Evolutionary conservation across 2,113 vertebrate species (phyloP), one percentile per base, ranked within the genome.

Genomic region (Pelecanoides urinatrix): DNA sequence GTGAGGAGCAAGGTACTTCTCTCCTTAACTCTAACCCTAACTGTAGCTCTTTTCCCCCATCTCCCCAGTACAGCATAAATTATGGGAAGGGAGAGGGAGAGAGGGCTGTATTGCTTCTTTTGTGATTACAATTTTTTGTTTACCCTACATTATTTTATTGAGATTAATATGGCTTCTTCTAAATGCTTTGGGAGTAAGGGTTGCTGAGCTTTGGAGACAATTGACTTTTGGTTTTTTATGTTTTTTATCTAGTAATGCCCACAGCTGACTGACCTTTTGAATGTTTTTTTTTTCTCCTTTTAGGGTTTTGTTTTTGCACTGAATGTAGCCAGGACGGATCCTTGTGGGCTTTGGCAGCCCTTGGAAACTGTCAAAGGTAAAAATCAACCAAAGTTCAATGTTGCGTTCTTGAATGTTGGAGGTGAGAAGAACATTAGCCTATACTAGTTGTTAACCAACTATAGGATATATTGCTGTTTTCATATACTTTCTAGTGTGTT

Each of bases 331-430:
- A 97, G 97, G 97, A 97, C 95, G 88, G 96, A 97, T 97, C 93
- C 86, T 92, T 91, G 93, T 77, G 91, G 98, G 98, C 97, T 98
- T 92, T 96, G 93, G 71, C 96, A 97, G 97, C 97, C 98, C 97
- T 95, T 91, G 97, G 96, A 98, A 97, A 98, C 98, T 97, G 97
- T 98, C 97, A 97, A 96, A 98, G 98, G 98, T 98, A 98, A 98
- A 94, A 96, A 76, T 80, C 65, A 87, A 32, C 72, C 70, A n/a
- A 71, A 66, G 26, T 72, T 95, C 44, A 78, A 3, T 90, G 58
- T 36, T 59, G 34, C 1, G 0, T 10, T 73, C 42, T 86, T 80
- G 38, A 81, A 91, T 84, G 63, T 30, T 73, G 58, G 36, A 92
- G 16, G 13, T 32, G 74, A 92, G 45, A 81, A 79, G 21, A 90